Base-by-base conservation (phyloP, 2,888 invertebrate species). In the Epistrophe eligans region DNA sequence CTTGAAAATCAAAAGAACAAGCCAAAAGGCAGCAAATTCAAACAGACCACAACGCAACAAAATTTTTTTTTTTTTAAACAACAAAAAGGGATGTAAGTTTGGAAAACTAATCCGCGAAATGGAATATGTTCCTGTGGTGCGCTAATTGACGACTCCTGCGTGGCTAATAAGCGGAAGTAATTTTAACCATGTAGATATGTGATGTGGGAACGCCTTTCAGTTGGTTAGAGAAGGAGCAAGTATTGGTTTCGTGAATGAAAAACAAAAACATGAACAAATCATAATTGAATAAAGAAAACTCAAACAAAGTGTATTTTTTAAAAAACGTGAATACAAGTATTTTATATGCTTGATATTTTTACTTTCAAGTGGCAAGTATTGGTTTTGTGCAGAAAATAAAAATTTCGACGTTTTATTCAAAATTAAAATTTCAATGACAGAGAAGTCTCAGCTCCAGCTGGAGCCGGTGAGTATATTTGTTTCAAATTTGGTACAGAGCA, bases 131-230 rank as follows among this genome's bases (percentile, higher is more conserved):
- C 81, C 62, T 74, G 85, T 24, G 77, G 85, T 74, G 85, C 82
- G 71, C 85, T 87, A 87, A 87, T 87, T 87, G 82, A 76, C 82
- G 81, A 58, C 79, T 79, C 85, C 82, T 87, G 71, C 76, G 79
- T 58, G 74, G 57, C 85, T 87, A 87, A 87, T 87, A 82, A 82
- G 82, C 74, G 66, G 71, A 82, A 82, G 58, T 72, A 82, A 87
- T 87, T 82, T 55, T 60, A 60, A 79, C 66, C 24, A 24, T 10
- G 48, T 8, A 48, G 17, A 48, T 48, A 10, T 50, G 19, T 19
- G 19, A 10, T 9, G 19, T 10, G 48, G 48, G 8, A 17, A 48
- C 48, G 9, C 4, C 10, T 48, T 48, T 10, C 4, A n/a, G 5
- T 43, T 13, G 13, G 1, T 4, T 40, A 4, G 0, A 43, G 15